phyloP scores from a whole-genome alignment of 2,113 vertebrate genomes.

The Bubo blakistoni region DNA sequence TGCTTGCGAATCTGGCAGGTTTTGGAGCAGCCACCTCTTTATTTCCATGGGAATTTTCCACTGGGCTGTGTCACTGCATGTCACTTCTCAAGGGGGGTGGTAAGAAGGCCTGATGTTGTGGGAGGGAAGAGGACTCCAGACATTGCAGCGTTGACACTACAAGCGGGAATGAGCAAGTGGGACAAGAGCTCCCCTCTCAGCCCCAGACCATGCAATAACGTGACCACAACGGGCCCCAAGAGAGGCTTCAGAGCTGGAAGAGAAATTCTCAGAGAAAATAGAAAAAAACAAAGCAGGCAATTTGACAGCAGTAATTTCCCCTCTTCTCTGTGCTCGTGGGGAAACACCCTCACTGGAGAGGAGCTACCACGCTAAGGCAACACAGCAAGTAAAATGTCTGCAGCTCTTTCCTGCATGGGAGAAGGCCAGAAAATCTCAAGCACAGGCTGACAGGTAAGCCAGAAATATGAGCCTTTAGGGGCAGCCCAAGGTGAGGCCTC shows the following conservation, averaged over 20 bases:
- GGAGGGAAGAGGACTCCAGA: background rate
- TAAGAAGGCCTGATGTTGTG: background rate
- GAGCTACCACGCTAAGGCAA: background rate
- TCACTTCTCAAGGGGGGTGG: background rate
- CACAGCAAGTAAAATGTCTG: accelerated
- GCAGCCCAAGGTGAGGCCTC: background rate
- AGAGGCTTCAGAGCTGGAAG: background rate
- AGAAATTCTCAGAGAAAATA: background rate
- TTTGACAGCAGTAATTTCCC: background rate
- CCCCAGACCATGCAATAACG: background rate
- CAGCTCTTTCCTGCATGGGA: background rate
- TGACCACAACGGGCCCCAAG: accelerated
- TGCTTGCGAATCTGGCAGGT: background rate
- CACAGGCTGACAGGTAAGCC: background rate
- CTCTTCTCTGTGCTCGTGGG: too few relatives aligned
- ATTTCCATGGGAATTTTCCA: conserved; percentile 31
- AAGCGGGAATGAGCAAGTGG: accelerated
- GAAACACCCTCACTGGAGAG: background rate
- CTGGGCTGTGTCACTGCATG: background rate
- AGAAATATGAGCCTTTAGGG: background rate
- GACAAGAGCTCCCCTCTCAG: background rate
- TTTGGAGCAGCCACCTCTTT: background rate
- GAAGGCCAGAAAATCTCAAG: background rate
- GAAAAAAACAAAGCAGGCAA: background rate
- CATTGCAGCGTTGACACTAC: background rate